A percentile compares a stretch with the other conserved stretches of the same genome.
phyloP scores from a whole-genome alignment of 2,113 vertebrate genomes.

The Gallinago undulata region DNA sequence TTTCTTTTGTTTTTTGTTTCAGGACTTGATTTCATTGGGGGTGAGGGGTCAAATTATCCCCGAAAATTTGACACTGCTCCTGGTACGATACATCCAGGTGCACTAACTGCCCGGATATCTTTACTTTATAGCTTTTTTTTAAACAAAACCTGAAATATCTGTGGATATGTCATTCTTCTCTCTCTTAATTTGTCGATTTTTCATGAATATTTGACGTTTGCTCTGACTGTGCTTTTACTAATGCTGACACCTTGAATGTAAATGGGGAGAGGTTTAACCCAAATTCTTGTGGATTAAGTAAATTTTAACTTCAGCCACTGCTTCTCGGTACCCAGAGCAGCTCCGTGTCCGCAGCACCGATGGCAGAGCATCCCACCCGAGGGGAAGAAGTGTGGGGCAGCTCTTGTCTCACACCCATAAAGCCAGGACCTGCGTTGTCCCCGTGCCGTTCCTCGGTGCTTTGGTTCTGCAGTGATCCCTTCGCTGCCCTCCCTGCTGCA shows the following conservation, averaged over 20 bases:
- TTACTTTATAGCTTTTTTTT: conserved; percentile 57
- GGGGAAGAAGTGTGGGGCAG: background rate
- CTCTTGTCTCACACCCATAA: background rate
- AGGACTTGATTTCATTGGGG: conserved; percentile 93
- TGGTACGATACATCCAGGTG: conserved; percentile 85
- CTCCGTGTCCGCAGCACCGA: background rate
- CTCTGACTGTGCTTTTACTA: conserved; percentile 64
- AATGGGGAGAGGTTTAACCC: background rate
- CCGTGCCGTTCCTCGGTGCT: fast-evolving
- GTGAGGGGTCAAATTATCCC: conserved; percentile 91
- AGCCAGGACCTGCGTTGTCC: background rate
- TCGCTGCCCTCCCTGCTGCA: fast-evolving
- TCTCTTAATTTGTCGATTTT: conserved; percentile 17
- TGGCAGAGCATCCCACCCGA: background rate
- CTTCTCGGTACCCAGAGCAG: background rate
- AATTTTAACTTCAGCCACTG: background rate
- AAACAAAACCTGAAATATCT: conserved; percentile 42
- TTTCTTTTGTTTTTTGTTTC: conserved; percentile 74
- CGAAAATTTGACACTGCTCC: conserved; percentile 92
- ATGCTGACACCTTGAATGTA: background rate
- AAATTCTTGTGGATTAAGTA: background rate
- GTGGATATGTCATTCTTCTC: conserved; percentile 69
- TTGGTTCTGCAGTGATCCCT: fast-evolving
- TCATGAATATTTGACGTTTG: conserved; percentile 23
- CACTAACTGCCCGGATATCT: conserved; percentile 73